Percentiles rank a stretch among this genome's conserved stretches.
Conservation (phyloP, 1,140 invertebrate species). For the Lithobius niger region DNA sequence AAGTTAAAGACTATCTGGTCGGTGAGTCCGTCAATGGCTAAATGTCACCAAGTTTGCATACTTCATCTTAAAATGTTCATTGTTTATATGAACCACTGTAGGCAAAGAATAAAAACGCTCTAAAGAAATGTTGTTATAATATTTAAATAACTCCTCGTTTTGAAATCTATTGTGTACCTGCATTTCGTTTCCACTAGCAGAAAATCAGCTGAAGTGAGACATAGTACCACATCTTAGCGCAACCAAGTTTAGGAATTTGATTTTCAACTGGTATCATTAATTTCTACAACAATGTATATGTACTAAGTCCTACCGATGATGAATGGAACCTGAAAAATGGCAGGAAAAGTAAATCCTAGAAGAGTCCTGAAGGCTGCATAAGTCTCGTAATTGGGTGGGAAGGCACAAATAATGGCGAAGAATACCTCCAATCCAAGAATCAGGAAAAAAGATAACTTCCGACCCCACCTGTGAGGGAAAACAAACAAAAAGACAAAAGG, state of each 20-base stretch:
- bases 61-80: too few relatives aligned
- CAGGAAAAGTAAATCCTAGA: slow-evolving; percentile 74
- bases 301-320: slow-evolving; percentile 62
- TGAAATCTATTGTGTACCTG: too few relatives aligned
- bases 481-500: slow-evolving; percentile 8
- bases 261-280: background rate
- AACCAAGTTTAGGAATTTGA: background rate
- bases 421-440: slow-evolving; percentile 20
- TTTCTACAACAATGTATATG: slow-evolving; percentile 11
- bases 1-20: too few relatives aligned
- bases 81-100: too few relatives aligned
- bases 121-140: too few relatives aligned
- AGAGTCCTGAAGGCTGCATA: slow-evolving; percentile 63
- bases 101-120: too few relatives aligned
- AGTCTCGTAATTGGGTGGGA: slow-evolving; percentile 49
- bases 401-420: slow-evolving; percentile 23
- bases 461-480: slow-evolving; percentile 20
- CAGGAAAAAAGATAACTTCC: slow-evolving; percentile 22
- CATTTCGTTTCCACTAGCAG: too few relatives aligned
- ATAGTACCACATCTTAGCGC: too few relatives aligned
- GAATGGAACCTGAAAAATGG: slow-evolving; percentile 88
- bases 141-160: too few relatives aligned
- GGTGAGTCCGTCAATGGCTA: too few relatives aligned
- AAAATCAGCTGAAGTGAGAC: too few relatives aligned
- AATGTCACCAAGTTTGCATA: too few relatives aligned